phyloP scores from a whole-genome alignment of 2,888 invertebrate genomes.

The Formica aserva region DNA sequence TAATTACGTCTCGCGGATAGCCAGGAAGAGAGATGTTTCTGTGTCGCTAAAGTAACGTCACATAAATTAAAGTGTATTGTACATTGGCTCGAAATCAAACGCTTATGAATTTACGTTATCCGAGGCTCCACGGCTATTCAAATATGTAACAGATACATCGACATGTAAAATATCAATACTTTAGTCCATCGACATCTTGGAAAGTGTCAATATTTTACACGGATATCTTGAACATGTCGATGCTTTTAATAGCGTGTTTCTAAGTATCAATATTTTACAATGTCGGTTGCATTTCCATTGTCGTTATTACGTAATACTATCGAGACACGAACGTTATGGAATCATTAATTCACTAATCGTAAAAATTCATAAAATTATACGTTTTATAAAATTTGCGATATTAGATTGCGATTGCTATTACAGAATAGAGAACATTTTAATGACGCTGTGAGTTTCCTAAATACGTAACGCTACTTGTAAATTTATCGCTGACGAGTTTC shows the following conservation, averaged over 20 bases:
- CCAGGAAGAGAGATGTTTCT: not conserved
- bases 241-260: not conserved
- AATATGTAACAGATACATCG: not conserved
- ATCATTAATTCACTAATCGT: not conserved
- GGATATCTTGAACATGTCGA: not conserved
- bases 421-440: not conserved
- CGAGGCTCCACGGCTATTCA: not conserved
- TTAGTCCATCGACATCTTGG: constrained; percentile 1
- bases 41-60: not conserved
- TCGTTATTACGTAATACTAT: not conserved
- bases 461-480: not conserved
- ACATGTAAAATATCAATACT: constrained; percentile 1
- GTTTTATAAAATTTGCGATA: not conserved
- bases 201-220: constrained; percentile 3
- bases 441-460: not conserved
- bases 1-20: constrained; percentile 26
- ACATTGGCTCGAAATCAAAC: constrained; percentile 40
- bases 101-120: constrained; percentile 9
- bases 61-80: constrained; percentile 30
- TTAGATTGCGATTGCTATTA: not conserved
- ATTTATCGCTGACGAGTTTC: not conserved
- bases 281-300: not conserved
- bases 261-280: constrained; percentile 5
- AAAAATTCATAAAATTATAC: not conserved
- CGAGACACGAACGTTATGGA: not conserved